These are phyloP conservation scores for Bembecia ichneumoniformis DNA, from an alignment of 2,888 invertebrate genomes.

Conservation along the genomic window DNA sequence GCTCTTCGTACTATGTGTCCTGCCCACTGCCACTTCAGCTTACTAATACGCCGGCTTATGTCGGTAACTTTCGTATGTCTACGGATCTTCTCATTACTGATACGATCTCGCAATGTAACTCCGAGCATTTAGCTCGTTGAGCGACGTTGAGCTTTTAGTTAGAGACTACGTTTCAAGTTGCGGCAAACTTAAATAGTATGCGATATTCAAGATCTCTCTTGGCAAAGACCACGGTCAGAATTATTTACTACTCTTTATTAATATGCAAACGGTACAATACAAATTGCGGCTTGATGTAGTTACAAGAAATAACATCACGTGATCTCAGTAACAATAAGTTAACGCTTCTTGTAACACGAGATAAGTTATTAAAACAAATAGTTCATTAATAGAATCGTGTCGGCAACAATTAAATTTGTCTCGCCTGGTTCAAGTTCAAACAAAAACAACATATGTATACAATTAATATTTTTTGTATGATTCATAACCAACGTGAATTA, in stretches of 20 bases:
- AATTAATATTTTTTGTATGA: neutral
- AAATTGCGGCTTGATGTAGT: neutral
- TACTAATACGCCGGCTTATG: no score
- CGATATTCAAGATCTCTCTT: neutral
- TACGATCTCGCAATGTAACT: no score
- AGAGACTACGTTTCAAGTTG: no score
- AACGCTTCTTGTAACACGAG: neutral
- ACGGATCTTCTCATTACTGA: no score
- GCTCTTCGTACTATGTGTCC: no score
- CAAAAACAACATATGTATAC: neutral
- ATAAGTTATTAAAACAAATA: neutral
- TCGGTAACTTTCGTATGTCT: no score
- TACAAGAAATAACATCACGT: neutral
- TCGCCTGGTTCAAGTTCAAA: neutral
- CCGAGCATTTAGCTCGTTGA: no score
- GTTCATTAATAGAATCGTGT: neutral
- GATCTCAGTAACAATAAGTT: neutral
- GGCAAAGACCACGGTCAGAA: neutral
- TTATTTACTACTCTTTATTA: neutral
- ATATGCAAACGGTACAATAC: neutral
- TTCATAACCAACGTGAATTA: neutral
- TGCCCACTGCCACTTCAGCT: no score
- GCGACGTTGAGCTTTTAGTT: no score
- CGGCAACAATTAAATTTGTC: neutral
- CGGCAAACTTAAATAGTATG: no score